Evolutionary conservation across 1,140 invertebrate genomes (phyloP), one percentile per base, ranked within the genome.

Genomic region (Cryptotermes secundus): DNA sequence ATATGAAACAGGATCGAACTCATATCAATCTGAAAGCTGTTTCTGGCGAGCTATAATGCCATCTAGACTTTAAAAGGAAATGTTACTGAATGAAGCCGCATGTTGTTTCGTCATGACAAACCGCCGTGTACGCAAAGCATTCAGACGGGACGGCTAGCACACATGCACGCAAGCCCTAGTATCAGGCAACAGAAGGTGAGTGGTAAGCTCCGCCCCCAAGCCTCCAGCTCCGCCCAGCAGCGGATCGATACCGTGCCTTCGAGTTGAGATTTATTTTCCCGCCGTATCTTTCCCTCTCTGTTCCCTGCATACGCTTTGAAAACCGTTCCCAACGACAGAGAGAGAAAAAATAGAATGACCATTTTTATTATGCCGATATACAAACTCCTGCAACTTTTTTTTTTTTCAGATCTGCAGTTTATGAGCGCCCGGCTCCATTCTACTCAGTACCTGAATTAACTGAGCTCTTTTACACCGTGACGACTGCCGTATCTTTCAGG

Each of bases 251-350:
- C 35, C 80, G 35, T 45, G 34, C 80, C 26, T 10, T 34, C 35
- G 34, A 26, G 35, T 81, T 35, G 80, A 81, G 80, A 81, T 81
- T 81, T 81, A 81, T 81, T 81, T 81, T 81, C 80, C 42, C 80
- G 35, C 42, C 80, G 42, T 81, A 24, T 81, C 42, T 81, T 81
- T 9, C 59, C 16, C n/a, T 72, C 59, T 72, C 59, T 72, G n/a
- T 72, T 14, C 59, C 3, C n/a, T 9, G 31, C 0, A 72, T 72
- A 9, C 4, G 59, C 59, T 72, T 26, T n/a, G 19, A 59, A 59
- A 59, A n/a, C 12, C 24, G 59, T 31, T 72, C n/a, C 59, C 59
- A 72, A 72, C 26, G 22, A 49, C 45, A 3, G 3, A 19, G n/a
- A 72, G 59, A 16, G 59, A 31, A 59, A 59, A 9, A 72, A 31